Evolutionary conservation across 2,797 vertebrate genomes (phyloP).

Genomic region (Onychomys arenicola): DNA sequence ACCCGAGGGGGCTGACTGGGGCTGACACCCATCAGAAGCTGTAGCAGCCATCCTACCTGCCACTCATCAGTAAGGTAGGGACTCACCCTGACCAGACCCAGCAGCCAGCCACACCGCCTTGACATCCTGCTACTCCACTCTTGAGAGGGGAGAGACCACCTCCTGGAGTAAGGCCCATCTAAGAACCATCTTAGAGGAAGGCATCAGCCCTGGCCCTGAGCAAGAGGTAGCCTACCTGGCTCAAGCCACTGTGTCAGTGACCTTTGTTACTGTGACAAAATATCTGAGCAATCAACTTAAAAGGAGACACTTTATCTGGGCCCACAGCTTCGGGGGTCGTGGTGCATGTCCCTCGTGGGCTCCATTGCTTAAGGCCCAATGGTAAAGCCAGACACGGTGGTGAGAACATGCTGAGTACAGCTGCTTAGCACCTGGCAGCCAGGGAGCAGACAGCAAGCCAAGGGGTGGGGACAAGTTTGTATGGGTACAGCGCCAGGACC

Average conservation of each 20-base stretch:
- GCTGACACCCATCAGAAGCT: constrained; percentile 39
- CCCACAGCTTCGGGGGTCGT: not conserved
- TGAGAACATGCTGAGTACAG: not conserved
- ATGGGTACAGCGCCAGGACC: not conserved
- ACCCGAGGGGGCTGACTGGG: constrained; percentile 29
- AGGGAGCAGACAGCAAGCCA: not conserved
- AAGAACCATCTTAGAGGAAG: not conserved
- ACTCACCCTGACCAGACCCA: not conserved
- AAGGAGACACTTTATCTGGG: not conserved
- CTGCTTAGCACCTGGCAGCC: not conserved
- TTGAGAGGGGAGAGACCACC: not conserved
- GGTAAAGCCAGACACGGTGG: not conserved
- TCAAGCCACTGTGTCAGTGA: not conserved
- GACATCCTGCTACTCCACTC: not conserved
- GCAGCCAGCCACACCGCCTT: not conserved
- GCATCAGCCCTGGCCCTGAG: not conserved
- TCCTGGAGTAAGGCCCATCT: not conserved
- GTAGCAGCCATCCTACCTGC: not conserved
- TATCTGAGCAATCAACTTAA: not conserved
- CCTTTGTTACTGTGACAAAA: not conserved
- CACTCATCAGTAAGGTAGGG: constrained; percentile 60
- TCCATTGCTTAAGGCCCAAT: not conserved
- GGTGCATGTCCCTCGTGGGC: no score
- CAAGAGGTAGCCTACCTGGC: not conserved
- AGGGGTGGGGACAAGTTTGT: not conserved